Evolutionary conservation across 2,797 vertebrate genomes (phyloP), one percentile per base, ranked within the genome.

Genomic region (Lycodopsis pacificus): DNA sequence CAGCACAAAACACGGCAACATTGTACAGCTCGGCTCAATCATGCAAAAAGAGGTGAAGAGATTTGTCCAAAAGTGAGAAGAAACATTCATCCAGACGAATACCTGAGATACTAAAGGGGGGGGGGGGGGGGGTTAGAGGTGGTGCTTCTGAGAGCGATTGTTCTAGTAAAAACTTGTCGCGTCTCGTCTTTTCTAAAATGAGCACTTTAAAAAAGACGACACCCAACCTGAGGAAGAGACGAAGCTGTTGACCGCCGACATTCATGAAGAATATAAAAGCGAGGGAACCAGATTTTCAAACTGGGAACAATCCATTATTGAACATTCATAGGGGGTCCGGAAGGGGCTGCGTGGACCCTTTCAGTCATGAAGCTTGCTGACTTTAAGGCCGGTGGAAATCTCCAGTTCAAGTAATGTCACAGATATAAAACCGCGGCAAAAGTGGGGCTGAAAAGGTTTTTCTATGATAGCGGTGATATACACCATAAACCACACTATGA

Each of bases 351-450:
- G 19, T 38, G 32, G 71, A 79, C 63, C 62, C 71, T 74, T 66
- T 59, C 38, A 2, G 48, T 68, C 38, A 12, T n/a, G 68, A 79
- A 87, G 76, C 76, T 73, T 22, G 19, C 67, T 71, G 68, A 73
- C 69, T 59, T 65, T 82, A 65, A 81, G 62, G 57, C 74, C 20
- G 11, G 11, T 46, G 44, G 70, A 81, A 80, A 77, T 65, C 58
- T 84, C 88, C 72, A 66, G 51, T 89, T 92, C 88, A 91, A 91
- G 89, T 92, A 84, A 89, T 25, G 49, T 80, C 76, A 68, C 20
- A 22, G 40, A 68, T 83, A 68, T 25, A 57, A 77, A 81, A 73
- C 54, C 61, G 77, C 40, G 30, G 19, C 44, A 81, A 77, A 78
- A n/a, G 63, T 22, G 59, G 22, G 54, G 54, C 65, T 59, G 42